These are phyloP conservation scores for Formicarius rufipectus DNA, from an alignment of 2,113 vertebrate genomes.

Conservation along the genomic window DNA sequence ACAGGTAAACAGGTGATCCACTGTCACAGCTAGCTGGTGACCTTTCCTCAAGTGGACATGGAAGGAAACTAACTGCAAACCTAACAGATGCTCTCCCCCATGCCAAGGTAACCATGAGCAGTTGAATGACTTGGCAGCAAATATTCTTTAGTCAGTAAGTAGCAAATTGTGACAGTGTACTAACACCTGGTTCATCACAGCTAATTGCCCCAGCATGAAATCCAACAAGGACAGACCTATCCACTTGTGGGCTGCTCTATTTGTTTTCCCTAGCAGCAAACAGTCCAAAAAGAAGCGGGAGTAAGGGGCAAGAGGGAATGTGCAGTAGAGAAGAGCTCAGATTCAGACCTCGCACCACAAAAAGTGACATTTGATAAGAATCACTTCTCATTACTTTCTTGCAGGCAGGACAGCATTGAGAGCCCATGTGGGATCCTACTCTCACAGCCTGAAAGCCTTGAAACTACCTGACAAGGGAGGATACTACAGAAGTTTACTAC, in stretches of 20 bases:
- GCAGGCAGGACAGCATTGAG: neutral
- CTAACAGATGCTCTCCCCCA: neutral
- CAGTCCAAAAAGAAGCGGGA: neutral
- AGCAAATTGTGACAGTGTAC: neutral
- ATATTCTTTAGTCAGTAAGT: neutral
- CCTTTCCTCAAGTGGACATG: neutral
- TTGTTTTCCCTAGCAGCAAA: neutral
- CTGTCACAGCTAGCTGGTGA: neutral
- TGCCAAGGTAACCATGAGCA: neutral
- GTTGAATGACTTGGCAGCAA: neutral
- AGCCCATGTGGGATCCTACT: neutral
- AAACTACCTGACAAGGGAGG: neutral
- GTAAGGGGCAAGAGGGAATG: neutral
- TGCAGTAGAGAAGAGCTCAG: neutral
- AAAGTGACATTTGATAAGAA: neutral
- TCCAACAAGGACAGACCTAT: neutral
- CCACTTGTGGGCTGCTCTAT: neutral
- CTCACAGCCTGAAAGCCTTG: neutral
- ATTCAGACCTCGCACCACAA: neutral
- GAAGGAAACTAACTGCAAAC: neutral
- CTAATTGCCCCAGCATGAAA: neutral
- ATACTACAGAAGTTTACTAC: neutral
- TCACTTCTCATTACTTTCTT: neutral
- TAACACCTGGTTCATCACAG: neutral
- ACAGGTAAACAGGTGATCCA: neutral